phyloP scores from a whole-genome alignment of 2,113 vertebrate genomes.

The Meriones unguiculatus region DNA sequence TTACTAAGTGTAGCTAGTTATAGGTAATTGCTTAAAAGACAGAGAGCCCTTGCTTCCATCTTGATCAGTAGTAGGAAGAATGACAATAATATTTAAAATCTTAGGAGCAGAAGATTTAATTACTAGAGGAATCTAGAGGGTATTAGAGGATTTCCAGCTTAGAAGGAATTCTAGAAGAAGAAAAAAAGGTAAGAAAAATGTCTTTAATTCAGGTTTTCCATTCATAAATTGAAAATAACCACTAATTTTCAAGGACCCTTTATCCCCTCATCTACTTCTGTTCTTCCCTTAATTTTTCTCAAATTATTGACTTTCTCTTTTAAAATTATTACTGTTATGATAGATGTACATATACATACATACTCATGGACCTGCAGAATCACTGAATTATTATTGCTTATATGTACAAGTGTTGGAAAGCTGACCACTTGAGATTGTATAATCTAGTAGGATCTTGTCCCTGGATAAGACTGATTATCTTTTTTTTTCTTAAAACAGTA shows the following conservation, averaged over 20 bases:
- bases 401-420: not conserved
- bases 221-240: not conserved
- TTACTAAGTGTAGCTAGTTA: not conserved
- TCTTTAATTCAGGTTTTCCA: not conserved
- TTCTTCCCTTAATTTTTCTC: not conserved
- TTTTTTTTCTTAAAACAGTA: not conserved
- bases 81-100: not conserved
- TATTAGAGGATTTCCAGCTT: not conserved
- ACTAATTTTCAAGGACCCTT: not conserved
- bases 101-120: not conserved
- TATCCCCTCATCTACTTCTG: not conserved
- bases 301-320: not conserved
- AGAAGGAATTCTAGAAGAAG: not conserved
- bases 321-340: not conserved
- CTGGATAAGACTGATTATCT: not conserved
- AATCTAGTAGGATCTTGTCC: not conserved
- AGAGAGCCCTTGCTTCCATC: not conserved
- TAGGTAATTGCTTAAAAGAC: slow-evolving; percentile 9
- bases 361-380: not conserved
- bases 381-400: not conserved
- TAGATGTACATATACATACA: not conserved
- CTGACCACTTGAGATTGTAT: not conserved
- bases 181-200: too few relatives aligned
- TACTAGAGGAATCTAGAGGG: slow-evolving; percentile 14
- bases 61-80: slow-evolving; percentile 25